A percentile compares a stretch with the other conserved stretches of the same genome.
Evolutionary conservation across 2,888 invertebrate species (phyloP).

Genomic region (Tryphoninae sp.): DNA sequence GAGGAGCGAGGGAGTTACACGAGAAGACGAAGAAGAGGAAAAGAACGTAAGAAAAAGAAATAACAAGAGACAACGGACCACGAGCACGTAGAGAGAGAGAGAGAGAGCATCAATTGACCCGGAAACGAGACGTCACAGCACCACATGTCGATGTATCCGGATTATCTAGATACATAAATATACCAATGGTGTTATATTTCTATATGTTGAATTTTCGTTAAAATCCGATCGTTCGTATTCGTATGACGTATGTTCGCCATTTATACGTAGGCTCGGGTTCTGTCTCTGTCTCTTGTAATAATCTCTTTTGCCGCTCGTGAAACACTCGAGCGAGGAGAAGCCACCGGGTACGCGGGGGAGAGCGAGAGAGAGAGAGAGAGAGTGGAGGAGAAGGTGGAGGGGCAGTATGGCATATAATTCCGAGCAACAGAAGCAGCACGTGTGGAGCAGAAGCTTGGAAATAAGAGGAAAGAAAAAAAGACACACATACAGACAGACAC

Average conservation of each 20-base stretch:
- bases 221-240: conserved; percentile 56
- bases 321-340: conserved; percentile 43
- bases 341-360: not conserved
- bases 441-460: conserved; percentile 75
- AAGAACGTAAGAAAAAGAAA: conserved; percentile 19
- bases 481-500: too few species aligned
- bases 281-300: conserved; percentile 49
- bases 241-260: conserved; percentile 45
- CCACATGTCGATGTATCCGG: conserved; percentile 41
- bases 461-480: conserved; percentile 39
- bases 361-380: too few species aligned
- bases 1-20: not conserved
- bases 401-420: conserved; percentile 61
- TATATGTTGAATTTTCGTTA: conserved; percentile 41
- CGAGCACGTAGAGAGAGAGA: conserved; percentile 8
- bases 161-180: conserved; percentile 18
- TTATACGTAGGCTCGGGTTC: not conserved
- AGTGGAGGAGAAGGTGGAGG: too few species aligned
- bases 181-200: conserved; percentile 12
- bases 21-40: conserved; percentile 5
- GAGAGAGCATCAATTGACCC: conserved; percentile 73
- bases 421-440: conserved; percentile 72
- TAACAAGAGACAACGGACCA: conserved; percentile 1
- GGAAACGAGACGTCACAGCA: conserved; percentile 70
- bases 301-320: conserved; percentile 59